Evolutionary conservation across 2,888 invertebrate species (phyloP), one percentile per base, ranked within the genome.

Genomic region (Sthenelais limicola): DNA sequence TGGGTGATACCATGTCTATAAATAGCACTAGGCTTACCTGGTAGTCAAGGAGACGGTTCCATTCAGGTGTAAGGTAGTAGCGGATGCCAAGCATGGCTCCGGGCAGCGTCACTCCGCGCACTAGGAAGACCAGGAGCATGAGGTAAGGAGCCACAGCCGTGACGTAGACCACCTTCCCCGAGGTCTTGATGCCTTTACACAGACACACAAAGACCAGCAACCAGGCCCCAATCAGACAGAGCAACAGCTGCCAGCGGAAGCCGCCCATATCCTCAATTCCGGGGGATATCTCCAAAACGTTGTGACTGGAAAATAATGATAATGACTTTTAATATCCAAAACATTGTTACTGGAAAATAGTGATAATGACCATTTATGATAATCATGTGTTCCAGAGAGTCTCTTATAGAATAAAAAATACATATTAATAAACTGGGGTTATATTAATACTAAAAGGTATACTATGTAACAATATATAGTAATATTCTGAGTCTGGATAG

Each of bases 151-250:
- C 82, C 1, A 83, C 82, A 32, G 84, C 84, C 0, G 84, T 84
- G 70, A 83, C 80, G 69, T 83, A 84, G 21, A 83, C 83, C 71
- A 86, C 86, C 80, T 85, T 85, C 62, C 86, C 85, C 26, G 84
- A 82, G 26, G 82, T 80, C 74, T 85, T 82, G 51, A 86, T 80
- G 15, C 86, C 86, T 62, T 85, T 85, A 74, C 82, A 81, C 18
- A 87, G 81, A 73, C 85, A 84, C 21, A 83, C 73, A 73, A 83
- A 86, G 48, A 85, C 83, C 3, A 84, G 74, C 2, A 85, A 68
- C 86, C 86, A 86, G n/a, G 85, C 82, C 1, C 79, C 74, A n/a
- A 83, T 51, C 15, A 85, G 79, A 32, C 82, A 78, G 15, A 85
- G 47, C 4, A 81, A 74, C 26, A 86, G 76, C 58, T 84, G 81